Evolutionary conservation across 2,797 vertebrate genomes (phyloP).

Genomic region (Cygnus olor): DNA sequence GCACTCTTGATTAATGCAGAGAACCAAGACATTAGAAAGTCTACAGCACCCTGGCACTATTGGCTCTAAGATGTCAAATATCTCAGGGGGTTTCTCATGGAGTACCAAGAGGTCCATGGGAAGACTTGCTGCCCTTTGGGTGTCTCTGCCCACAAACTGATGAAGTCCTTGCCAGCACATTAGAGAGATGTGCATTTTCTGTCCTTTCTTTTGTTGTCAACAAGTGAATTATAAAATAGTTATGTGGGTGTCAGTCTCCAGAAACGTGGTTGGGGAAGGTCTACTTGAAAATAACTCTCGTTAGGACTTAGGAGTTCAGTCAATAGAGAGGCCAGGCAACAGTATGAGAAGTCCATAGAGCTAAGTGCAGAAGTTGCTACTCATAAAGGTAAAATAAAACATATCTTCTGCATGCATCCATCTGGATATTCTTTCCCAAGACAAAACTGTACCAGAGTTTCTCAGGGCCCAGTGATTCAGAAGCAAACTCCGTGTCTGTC

Average conservation of each 20-base stretch:
- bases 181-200: background rate
- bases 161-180: background rate
- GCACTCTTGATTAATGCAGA: background rate
- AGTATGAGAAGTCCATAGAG: too few relatives aligned
- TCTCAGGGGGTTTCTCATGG: rapidly evolving
- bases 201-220: background rate
- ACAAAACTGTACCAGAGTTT: background rate
- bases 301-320: background rate
- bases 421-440: too few relatives aligned
- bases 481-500: rapidly evolving
- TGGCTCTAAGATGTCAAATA: background rate
- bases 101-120: background rate
- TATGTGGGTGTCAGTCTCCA: background rate
- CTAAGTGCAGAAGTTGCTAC: background rate
- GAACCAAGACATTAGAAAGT: rapidly evolving
- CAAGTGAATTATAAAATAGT: background rate
- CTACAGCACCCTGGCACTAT: background rate
- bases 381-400: background rate
- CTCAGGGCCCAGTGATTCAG: background rate
- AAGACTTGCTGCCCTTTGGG: rapidly evolving
- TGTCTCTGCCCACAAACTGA: background rate
- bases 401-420: too few relatives aligned
- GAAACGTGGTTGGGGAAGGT: background rate
- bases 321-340: background rate
- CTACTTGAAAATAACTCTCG: background rate